Percentiles rank a stretch among this genome's conserved stretches.
phyloP scores from a whole-genome alignment of 1,140 invertebrate genomes.

The Conus ventricosus region DNA sequence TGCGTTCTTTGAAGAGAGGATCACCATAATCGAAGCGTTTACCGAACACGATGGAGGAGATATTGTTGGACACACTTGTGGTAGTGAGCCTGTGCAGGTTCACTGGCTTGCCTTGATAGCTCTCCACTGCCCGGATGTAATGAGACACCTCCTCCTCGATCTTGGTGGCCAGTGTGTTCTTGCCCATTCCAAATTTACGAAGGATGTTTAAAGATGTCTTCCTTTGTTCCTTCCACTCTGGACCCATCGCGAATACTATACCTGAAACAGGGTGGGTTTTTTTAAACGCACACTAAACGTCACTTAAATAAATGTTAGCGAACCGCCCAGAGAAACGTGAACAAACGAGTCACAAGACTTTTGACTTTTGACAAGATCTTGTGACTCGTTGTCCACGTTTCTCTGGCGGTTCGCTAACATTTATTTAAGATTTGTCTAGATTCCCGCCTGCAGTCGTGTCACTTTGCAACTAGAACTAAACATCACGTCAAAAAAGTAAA shows the following conservation, averaged over 20 bases:
- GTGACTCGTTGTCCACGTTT: no score
- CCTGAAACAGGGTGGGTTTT: constrained; percentile 35
- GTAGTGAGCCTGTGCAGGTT: constrained; percentile 33
- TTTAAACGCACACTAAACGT: neutral
- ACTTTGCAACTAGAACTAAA: no score
- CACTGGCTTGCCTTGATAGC: constrained; percentile 32
- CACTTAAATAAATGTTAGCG: no score
- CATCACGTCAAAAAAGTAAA: no score
- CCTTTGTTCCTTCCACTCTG: constrained; percentile 88
- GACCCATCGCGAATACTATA: constrained; percentile 80
- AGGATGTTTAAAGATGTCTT: constrained; percentile 83
- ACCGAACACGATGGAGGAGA: constrained; percentile 51
- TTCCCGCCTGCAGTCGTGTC: no score
- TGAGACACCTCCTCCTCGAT: constrained; percentile 74
- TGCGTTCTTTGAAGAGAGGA: constrained; percentile 29
- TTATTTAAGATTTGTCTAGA: no score
- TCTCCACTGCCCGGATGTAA: constrained; percentile 29
- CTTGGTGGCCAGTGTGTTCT: constrained; percentile 81
- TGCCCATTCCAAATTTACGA: constrained; percentile 85
- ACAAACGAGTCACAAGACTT: no score
- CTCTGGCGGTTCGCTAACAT: no score
- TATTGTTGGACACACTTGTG: constrained; percentile 48
- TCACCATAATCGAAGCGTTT: constrained; percentile 73
- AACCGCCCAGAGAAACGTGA: no score
- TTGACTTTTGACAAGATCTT: no score